Evolutionary conservation across 2,113 vertebrate species (phyloP), one percentile per base, ranked within the genome.

Genomic region (Plectropomus leopardus): DNA sequence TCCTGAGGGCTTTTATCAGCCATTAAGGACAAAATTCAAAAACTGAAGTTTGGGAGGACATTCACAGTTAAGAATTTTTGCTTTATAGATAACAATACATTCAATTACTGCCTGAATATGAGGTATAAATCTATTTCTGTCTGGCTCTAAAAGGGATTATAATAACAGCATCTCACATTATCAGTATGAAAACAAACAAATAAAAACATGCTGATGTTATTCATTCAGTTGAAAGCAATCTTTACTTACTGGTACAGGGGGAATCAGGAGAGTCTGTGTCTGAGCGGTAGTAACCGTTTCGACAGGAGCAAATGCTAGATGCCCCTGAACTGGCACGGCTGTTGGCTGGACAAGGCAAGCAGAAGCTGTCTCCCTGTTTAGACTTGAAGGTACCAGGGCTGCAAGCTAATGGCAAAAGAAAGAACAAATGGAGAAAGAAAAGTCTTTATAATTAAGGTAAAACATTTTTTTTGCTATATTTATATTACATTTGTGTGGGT

Each of bases 381-480:
- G 97, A 97, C 87, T 99, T 99, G 89, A 98, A 99, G 67, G 95
- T 97, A 76, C 97, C 97, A 0, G 96, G 95, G 55, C 94, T 94
- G 61, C 98, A 99, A 0, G 98, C 98, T 99, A 80, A 4, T 44
- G 48, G 36, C 28, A 72, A 84, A 84, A 80, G n/a, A 55, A 21
- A 74, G 15, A 53, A 36, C n/a, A n/a, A 16, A 71, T 34, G 11
- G 24, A 68, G 17, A 59, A n/a, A 30, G 16, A 55, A 30, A 74
- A 72, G 30, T 32, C 5, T 77, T 19, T 77, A 53, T 50, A 50
- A 30, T 24, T 40, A 5, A 23, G 36, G 6, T 53, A n/a, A 30
- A 17, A 34, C 4, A 45, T 17, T 28, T 3, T 26, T 26, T 28
- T 67, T 36, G 17, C 28, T 57, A 11, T 14, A 42, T 26, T 23